Evolutionary conservation across 1,140 invertebrate species (phyloP), one percentile per base, ranked within the genome.

Genomic region (Drosophila burlai): DNA sequence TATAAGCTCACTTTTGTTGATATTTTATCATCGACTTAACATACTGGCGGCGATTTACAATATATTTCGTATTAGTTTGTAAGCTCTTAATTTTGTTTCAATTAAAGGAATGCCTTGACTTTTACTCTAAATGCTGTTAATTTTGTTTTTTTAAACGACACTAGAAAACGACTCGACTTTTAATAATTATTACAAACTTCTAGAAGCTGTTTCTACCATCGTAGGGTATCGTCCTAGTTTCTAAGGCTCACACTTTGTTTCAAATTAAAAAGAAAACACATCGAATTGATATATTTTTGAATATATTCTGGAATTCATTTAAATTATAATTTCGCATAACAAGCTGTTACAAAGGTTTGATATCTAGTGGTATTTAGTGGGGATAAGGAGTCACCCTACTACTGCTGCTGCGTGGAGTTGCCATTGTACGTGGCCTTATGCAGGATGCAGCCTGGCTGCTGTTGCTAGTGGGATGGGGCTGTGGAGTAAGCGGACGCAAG

Each of bases 381-480:
- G n/a, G n/a, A n/a, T n/a, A n/a, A 13, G 21, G 38, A 21, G 13
- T 18, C 13, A 1, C 15, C 10, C 38, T 95, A 98, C 24, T 24
- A n/a, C n/a, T n/a, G n/a, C 93, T 98, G 97, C 85, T 98, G 97
- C 16, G 97, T 98, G 5, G 97, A 98, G 93, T 98, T 98, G 46
- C 97, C 97, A 92, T 98, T 98, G 7, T 10, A n/a, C n/a, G n/a
- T n/a, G n/a, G n/a, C n/a, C n/a, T n/a, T n/a, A n/a, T n/a, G n/a
- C n/a, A n/a, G n/a, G n/a, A n/a, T n/a, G n/a, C n/a, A n/a, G n/a
- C n/a, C n/a, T n/a, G n/a, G n/a, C n/a, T n/a, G n/a, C n/a, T n/a
- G n/a, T n/a, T n/a, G n/a, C n/a, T n/a, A n/a, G n/a, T n/a, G n/a
- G n/a, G n/a, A n/a, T n/a, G n/a, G n/a, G n/a, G n/a, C n/a, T n/a